phyloP scores from a whole-genome alignment of 1,140 invertebrate species.

The Helicoverpa armigera region DNA sequence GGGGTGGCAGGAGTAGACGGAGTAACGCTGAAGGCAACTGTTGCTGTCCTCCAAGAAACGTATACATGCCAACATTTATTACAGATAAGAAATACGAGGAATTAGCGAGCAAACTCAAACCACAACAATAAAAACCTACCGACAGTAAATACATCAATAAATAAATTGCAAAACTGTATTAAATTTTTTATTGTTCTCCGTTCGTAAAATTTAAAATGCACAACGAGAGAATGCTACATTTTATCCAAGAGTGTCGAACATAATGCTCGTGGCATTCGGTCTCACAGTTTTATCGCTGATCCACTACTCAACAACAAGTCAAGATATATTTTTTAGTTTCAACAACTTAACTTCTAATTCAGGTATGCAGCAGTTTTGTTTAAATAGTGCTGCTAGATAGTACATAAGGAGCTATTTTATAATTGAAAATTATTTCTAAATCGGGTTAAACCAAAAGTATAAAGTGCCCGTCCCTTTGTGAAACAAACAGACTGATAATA shows the following conservation, averaged over 20 bases:
- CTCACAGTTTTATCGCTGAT: background rate
- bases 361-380: background rate
- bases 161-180: background rate
- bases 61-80: slow-evolving; percentile 20
- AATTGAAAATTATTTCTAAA: too few relatives aligned
- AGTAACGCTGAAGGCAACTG: background rate
- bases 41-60: slow-evolving; percentile 1
- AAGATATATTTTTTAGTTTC: background rate
- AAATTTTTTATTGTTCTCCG: slow-evolving; percentile 8
- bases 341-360: background rate
- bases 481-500: background rate
- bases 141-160: background rate
- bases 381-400: background rate
- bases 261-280: background rate
- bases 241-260: background rate
- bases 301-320: background rate
- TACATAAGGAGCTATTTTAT: background rate
- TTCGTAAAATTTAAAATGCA: background rate
- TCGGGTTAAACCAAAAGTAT: too few relatives aligned
- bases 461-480: background rate
- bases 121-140: background rate
- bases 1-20: background rate
- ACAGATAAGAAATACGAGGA: slow-evolving; percentile 3
- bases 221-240: background rate
- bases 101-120: slow-evolving; percentile 29